Evolutionary conservation across 2,113 vertebrate species (phyloP), one percentile per base, ranked within the genome.

Genomic region (Phoenicopterus ruber): DNA sequence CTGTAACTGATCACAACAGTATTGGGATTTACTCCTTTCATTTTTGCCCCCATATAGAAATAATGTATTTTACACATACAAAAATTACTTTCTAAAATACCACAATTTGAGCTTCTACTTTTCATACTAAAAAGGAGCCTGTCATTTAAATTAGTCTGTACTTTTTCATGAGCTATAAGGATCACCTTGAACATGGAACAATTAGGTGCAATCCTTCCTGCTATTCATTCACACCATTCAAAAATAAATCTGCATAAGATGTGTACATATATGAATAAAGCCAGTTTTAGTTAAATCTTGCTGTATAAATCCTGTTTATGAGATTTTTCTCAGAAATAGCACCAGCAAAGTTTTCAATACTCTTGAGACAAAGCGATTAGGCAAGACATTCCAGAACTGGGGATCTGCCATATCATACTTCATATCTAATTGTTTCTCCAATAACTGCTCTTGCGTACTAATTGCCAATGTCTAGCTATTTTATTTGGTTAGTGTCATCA

Each of bases 391-490:
- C 61, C 50, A 42, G 22, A 86, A 73, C 38, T 32, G 25, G 38
- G 31, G 28, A 72, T 85, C 49, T 93, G 78, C 49, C 54, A 58
- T 58, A 44, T 29, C 25, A 66, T 88, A 17, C 44, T 91, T 89
- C 58, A 87, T 54, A 69, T 69, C n/a, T 73, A 86, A 88, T 80
- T 50, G 76, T 66, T 96, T 96, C 70, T 91, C 83, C 83, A 91
- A 50, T 94, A 97, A 77, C 34, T 78, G 57, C 73, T 92, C 54
- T 66, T 70, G 25, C 59, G 62, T 55, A 19, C 55, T 88, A 92
- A 94, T 83, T 92, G 76, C 40, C 42, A 73, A 54, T 83, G n/a
- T 88, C 57, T 73, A 80, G 40, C 31, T 83, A 71, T 77, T 96
- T 86, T 81, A 92, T 80, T 83, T 65, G 10, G 26, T 58, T 83